Conservation (phyloP, 2,113 vertebrate genomes). For the Sus scrofa region T2T-Sscrofa CM000824.6:118828001-118828500, state of each 20-base stretch:
- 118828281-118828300: background rate
- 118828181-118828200: background rate
- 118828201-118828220: background rate
- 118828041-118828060: background rate
- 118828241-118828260: background rate
- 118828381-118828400: background rate
- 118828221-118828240: constrained; percentile 13
- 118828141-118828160: background rate
- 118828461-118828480: constrained; percentile 65
- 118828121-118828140: background rate
- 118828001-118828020: background rate
- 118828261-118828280: background rate
- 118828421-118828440: constrained; percentile 2
- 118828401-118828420: background rate
- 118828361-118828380: background rate
- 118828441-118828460: constrained; percentile 54
- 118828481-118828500: constrained; percentile 35
- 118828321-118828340: background rate
- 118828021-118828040: background rate
- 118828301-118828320: background rate
- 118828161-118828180: background rate
- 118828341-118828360: constrained; percentile 21
- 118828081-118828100: background rate
- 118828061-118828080: background rate
- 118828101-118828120: background rate